A percentile compares a stretch with the other conserved stretches of the same genome.
phyloP scores from a whole-genome alignment of 2,113 vertebrate species.

The Ceyx margarethae region DNA sequence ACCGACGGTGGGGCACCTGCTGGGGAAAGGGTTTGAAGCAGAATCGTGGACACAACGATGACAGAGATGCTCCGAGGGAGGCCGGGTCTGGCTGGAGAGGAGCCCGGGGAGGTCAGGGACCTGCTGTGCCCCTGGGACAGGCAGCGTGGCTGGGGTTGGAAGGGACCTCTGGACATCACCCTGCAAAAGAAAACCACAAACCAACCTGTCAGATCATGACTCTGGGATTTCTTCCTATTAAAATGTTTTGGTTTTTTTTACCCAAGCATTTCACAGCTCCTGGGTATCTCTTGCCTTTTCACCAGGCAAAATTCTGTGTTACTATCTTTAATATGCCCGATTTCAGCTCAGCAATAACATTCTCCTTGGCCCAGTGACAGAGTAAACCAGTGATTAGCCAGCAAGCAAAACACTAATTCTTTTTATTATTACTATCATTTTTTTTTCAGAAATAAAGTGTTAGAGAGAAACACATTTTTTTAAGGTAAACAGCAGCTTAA shows the following conservation, averaged over 20 bases:
- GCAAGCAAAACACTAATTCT: background rate
- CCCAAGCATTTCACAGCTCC: background rate
- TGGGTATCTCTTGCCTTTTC: background rate
- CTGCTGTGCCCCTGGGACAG: no score
- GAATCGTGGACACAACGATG: accelerated
- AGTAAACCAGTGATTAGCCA: background rate
- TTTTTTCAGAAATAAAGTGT: background rate
- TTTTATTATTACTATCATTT: background rate
- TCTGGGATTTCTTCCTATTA: background rate
- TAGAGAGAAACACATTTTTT: background rate
- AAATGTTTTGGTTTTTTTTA: background rate
- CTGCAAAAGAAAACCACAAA: background rate
- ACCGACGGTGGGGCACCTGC: accelerated
- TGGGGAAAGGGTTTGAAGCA: accelerated
- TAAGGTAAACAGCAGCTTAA: background rate
- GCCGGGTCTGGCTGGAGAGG: accelerated
- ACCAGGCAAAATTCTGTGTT: background rate
- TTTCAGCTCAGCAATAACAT: background rate
- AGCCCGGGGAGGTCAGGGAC: background rate
- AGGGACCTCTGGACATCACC: background rate
- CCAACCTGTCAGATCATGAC: accelerated
- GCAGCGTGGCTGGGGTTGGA: no score
- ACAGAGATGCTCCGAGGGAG: background rate
- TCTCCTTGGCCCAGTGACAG: background rate
- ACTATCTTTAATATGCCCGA: background rate